Conservation (phyloP, 2,888 invertebrate species). For the Trissolcus brochymenae region DNA sequence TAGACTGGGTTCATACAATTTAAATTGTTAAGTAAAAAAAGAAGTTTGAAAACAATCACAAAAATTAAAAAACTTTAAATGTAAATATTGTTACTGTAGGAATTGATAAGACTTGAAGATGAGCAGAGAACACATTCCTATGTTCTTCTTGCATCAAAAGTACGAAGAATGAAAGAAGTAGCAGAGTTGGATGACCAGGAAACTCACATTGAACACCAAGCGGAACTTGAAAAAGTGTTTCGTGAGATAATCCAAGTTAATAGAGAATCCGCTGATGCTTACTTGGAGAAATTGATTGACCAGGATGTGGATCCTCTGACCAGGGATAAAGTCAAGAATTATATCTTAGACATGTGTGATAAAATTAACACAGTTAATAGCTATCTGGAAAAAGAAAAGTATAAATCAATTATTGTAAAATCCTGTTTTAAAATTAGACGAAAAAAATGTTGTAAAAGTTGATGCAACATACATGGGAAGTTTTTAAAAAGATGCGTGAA, state of each 20-base stretch:
- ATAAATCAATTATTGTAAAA: neutral
- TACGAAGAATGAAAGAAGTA: slow-evolving; percentile 86
- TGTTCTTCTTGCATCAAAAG: slow-evolving; percentile 86
- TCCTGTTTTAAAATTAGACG: neutral
- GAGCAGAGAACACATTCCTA: slow-evolving; percentile 88
- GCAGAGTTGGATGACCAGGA: slow-evolving; percentile 88
- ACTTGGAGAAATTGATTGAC: slow-evolving; percentile 81
- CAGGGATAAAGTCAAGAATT: slow-evolving; percentile 78
- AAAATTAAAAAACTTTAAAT: slow-evolving; percentile 5
- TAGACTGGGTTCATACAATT: slow-evolving; percentile 1
- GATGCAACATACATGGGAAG: no score
- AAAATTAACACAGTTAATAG: slow-evolving; percentile 64
- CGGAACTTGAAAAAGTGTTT: slow-evolving; percentile 89
- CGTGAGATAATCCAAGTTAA: slow-evolving; percentile 82
- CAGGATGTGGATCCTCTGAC: slow-evolving; percentile 80
- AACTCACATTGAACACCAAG: slow-evolving; percentile 83
- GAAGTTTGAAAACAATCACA: neutral
- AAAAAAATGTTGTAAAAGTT: no score
- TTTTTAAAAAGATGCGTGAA: no score
- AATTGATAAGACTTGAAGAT: slow-evolving; percentile 85
- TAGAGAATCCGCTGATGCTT: slow-evolving; percentile 80
- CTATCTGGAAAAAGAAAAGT: slow-evolving; percentile 60
- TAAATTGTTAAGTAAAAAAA: neutral
- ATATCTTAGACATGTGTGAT: slow-evolving; percentile 72
- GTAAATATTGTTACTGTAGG: slow-evolving; percentile 76